These are phyloP conservation scores for Pyrrhopygopsis socrates DNA, from an alignment of 2,888 invertebrate species.

Conservation along the genomic window DNA sequence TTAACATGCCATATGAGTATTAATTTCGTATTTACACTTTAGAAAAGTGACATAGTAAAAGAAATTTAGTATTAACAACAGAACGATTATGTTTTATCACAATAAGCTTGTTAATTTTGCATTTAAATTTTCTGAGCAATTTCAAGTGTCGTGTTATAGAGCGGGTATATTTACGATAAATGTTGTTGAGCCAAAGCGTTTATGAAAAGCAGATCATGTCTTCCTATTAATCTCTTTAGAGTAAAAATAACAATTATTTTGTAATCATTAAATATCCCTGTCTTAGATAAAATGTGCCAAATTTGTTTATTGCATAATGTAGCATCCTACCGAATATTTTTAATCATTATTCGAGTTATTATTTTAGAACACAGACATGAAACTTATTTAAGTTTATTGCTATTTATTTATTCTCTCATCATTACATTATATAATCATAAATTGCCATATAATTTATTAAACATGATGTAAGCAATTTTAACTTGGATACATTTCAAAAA, in stretches of 20 bases:
- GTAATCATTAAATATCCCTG: constrained; percentile 22
- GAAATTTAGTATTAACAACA: neutral
- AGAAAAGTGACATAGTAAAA: no score
- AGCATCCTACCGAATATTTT: no score
- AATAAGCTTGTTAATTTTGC: neutral
- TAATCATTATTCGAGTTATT: no score
- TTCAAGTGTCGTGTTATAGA: constrained; percentile 31
- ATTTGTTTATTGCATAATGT: constrained; percentile 21
- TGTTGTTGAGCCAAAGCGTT: constrained; percentile 88
- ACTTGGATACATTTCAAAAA: constrained; percentile 89
- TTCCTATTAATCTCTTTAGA: constrained; percentile 91
- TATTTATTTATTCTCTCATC: neutral
- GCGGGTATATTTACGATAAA: constrained; percentile 44
- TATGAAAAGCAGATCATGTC: constrained; percentile 92
- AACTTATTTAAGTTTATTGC: neutral
- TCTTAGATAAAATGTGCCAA: constrained; percentile 79
- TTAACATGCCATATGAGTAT: constrained; percentile 25
- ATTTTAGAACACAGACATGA: no score
- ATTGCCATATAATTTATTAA: constrained; percentile 7
- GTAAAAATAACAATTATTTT: constrained; percentile 54
- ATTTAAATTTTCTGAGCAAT: no score
- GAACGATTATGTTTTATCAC: neutral
- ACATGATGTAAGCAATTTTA: constrained; percentile 19
- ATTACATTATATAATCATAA: neutral
- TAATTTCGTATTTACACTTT: no score